Conservation (phyloP, 2,888 invertebrate species). For the Lycaena phlaeas region DNA sequence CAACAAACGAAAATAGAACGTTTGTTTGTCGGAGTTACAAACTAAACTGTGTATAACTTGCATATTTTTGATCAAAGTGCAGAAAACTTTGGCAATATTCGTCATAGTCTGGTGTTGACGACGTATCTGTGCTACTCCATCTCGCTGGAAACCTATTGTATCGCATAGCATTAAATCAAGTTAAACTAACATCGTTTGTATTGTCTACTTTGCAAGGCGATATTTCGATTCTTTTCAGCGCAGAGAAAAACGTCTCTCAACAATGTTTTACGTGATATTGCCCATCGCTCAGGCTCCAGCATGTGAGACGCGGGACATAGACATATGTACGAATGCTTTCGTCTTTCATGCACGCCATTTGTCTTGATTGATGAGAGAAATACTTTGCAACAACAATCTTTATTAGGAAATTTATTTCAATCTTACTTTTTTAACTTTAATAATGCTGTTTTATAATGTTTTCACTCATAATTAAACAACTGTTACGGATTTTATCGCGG, state of each 20-base stretch:
- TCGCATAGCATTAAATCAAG: conserved; percentile 7
- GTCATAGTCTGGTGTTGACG: conserved; percentile 1
- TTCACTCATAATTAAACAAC: too few relatives aligned
- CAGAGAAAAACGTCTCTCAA: conserved; percentile 22
- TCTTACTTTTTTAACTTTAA: conserved; percentile 8
- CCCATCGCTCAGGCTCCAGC: conserved; percentile 26
- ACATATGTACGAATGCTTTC: conserved; percentile 21
- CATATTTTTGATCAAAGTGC: background rate
- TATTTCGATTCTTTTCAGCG: conserved; percentile 20
- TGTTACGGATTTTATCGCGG: too few relatives aligned
- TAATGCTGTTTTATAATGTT: background rate
- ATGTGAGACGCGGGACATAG: conserved; percentile 23
- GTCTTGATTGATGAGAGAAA: conserved; percentile 26
- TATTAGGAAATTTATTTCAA: conserved; percentile 20
- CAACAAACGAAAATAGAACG: too few relatives aligned
- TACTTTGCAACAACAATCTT: conserved; percentile 23
- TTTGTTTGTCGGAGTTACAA: too few relatives aligned
- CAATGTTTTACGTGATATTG: conserved; percentile 27
- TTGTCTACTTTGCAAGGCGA: conserved; percentile 21
- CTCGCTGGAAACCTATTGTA: conserved; percentile 1
- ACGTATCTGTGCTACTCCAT: conserved; percentile 2
- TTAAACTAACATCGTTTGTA: conserved; percentile 11
- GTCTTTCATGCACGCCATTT: conserved; percentile 24
- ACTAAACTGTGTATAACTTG: too few relatives aligned
- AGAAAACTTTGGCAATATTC: background rate